Conservation (phyloP, 2,113 vertebrate species). For the Pardalotus punctatus region DNA sequence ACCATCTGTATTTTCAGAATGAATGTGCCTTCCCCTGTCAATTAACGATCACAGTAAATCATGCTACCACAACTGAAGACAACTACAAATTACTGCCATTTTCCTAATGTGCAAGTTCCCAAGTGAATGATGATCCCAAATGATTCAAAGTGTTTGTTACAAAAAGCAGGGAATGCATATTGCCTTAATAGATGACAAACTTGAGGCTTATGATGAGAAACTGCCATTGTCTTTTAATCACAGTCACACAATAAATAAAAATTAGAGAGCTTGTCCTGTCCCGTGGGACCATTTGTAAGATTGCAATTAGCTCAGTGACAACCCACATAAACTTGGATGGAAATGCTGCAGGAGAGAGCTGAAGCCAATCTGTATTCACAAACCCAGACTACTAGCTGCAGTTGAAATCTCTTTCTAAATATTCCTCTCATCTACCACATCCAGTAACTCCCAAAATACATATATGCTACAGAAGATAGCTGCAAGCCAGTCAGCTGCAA, state of each 20-base stretch:
- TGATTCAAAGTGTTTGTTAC: constrained; percentile 5
- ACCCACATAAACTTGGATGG: constrained; percentile 12
- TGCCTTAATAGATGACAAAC: constrained; percentile 23
- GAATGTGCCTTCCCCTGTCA: neutral
- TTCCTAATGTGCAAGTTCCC: neutral
- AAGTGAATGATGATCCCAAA: neutral
- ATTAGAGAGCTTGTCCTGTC: constrained; percentile 1
- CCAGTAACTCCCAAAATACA: neutral
- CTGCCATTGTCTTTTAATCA: constrained; percentile 48
- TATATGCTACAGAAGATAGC: neutral
- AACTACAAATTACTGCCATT: neutral
- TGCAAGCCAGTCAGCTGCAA: neutral
- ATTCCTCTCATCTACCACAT: neutral
- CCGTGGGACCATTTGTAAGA: neutral
- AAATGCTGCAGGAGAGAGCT: neutral
- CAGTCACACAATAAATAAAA: constrained; percentile 10
- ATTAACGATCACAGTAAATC: neutral
- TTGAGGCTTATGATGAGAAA: constrained; percentile 12
- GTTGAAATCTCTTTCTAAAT: neutral
- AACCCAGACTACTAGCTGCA: neutral
- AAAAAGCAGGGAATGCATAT: neutral
- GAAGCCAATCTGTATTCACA: neutral
- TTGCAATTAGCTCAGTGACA: constrained; percentile 13
- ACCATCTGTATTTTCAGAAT: neutral
- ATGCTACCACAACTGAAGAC: neutral